phyloP scores from a whole-genome alignment of 2,113 vertebrate genomes.

The Aphelocoma coerulescens region DNA sequence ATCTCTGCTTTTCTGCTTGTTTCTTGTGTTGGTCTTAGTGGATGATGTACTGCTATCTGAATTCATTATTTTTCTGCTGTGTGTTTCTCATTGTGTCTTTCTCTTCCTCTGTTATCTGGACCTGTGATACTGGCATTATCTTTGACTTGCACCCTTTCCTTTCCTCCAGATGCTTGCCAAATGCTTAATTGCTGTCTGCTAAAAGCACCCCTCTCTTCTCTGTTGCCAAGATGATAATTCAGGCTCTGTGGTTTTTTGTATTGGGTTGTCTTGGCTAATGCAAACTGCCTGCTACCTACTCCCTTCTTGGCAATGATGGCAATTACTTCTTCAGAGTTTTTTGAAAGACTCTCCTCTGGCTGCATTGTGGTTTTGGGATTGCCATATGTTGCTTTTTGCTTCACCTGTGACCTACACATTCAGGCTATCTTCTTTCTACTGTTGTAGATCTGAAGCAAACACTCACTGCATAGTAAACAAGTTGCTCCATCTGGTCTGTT shows the following conservation, averaged over 20 bases:
- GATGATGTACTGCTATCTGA: neutral
- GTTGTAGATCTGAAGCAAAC: neutral
- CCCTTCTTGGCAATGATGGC: neutral
- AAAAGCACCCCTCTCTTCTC: neutral
- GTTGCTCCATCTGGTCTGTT: neutral
- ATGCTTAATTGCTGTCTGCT: conserved; percentile 8
- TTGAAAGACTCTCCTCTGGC: neutral
- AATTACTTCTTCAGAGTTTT: neutral
- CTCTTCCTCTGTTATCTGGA: conserved; percentile 13
- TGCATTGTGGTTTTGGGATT: neutral
- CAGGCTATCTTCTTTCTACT: neutral
- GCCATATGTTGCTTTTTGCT: neutral
- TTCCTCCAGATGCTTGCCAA: conserved; percentile 37
- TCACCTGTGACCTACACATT: neutral
- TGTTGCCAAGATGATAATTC: conserved; percentile 15
- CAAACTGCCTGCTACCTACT: neutral
- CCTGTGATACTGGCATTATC: neutral
- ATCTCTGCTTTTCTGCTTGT: neutral
- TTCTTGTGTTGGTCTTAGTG: neutral
- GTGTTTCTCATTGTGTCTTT: neutral
- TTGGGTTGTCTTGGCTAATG: neutral
- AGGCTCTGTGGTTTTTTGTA: neutral
- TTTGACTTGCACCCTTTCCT: conserved; percentile 11
- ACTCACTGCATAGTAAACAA: neutral
- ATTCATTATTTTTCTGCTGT: neutral